Base-by-base conservation (phyloP, 1,140 invertebrate species). In the Lepidurus couesii region DNA sequence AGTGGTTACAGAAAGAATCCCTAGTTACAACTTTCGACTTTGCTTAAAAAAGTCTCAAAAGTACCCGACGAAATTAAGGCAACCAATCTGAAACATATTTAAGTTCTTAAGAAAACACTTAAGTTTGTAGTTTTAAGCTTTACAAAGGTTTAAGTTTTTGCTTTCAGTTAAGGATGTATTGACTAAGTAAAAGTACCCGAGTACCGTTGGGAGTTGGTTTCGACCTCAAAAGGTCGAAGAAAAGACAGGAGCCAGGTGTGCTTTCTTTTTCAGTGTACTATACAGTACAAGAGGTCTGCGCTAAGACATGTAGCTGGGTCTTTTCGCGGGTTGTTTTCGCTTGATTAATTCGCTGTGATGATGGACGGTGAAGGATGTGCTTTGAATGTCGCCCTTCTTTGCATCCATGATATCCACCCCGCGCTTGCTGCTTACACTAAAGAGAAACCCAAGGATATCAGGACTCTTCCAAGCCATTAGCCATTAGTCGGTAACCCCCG, bases 401-500 rank as follows among this genome's bases (percentile, higher is more conserved):
- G 53, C 53, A 65, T 65, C 13, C 53, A 65, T 65, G 53, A 65
- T 65, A 65, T 21, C 53, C 53, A 65, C 53, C 16, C 53, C 21
- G 53, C 8, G 53, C 53, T 65, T 13, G 53, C 53, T 65, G 53
- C 53, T 65, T 7, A n/a, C 16, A 21, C 53, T 21, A 34, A 34
- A 34, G 53, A 65, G 16, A 65, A 65, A 65, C 53, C 53, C 53
- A 21, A 65, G 9, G 53, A 65, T 65, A 65, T 65, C 53, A 65
- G 53, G 53, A 65, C 53, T 21, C 21, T 65, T 65, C 53, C 21
- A 65, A 65, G 53, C 53, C 53, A 65, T 65, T 65, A 65, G 53
- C 53, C 53, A 65, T 65, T 65, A 65, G 53, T 65, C 53, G 53
- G 53, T 65, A 65, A 65, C 53, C 53, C 53, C 53, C 53, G 53